Evolutionary conservation across 2,888 invertebrate genomes (phyloP), one percentile per base, ranked within the genome.

Genomic region (Perizoma flavofasciatum): DNA sequence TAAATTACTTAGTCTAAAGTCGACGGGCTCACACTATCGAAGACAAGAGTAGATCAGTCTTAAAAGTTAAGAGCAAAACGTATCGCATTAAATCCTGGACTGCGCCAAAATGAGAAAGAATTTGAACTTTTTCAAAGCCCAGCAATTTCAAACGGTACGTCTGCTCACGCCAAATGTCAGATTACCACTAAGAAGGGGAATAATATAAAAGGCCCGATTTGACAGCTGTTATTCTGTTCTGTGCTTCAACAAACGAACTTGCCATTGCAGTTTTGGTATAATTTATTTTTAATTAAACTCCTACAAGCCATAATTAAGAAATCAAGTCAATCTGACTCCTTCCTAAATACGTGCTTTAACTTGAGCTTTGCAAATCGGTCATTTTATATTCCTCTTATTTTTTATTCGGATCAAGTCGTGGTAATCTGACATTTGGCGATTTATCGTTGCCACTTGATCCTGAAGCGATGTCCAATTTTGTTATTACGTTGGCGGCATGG

Each of bases 21-120:
- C 91, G 91, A 92, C 91, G 91, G 89, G 88, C 85, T 91, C 91
- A 88, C 89, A 83, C 85, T 79, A 83, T 82, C 77, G 77, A 75
- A 74, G 78, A 78, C 70, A 74, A 75, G 67, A 73, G 72, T 60
- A 74, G 73, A 72, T 87, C 88, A 88, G 86, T 88, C 89, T 89
- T 87, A 81, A 79, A 75, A 70, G 71, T 71, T 70, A 67, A 66
- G 67, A 74, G 55, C 68, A 61, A 54, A 61, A 63, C 56, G 78
- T 83, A 83, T 78, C 85, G 86, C 73, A 75, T 85, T 78, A 85
- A 86, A 81, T 79, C 69, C 81, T 72, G 77, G 78, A 78, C 79
- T 44, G 54, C 45, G 52, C 63, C 63, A 68, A 59, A 72, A 63
- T 55, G 70, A 6, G 66, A 70, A 71, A 72, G 66, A 51, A 68